Percentiles rank a stretch among this genome's conserved stretches.
These are phyloP conservation scores for Aromia moschata DNA, from an alignment of 2,888 invertebrate genomes.

Conservation along the genomic window DNA sequence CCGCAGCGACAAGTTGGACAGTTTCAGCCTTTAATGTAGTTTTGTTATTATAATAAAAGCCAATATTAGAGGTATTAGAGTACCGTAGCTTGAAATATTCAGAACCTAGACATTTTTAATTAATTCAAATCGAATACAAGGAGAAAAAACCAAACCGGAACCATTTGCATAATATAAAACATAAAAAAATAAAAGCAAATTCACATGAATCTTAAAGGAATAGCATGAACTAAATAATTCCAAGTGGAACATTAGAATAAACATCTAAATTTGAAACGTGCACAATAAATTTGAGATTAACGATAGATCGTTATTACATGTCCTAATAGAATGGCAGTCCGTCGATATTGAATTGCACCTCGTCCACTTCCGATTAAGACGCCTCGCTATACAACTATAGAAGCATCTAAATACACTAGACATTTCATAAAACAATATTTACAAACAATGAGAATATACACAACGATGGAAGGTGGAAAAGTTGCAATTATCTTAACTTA, in stretches of 20 bases:
- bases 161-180: conserved; percentile 29
- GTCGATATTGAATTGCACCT: background rate
- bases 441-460: conserved; percentile 35
- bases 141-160: conserved; percentile 33
- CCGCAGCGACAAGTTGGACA: conserved; percentile 26
- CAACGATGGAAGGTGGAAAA: conserved; percentile 27
- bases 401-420: conserved; percentile 3
- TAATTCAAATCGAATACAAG: conserved; percentile 20
- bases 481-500: conserved; percentile 21
- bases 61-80: conserved; percentile 18
- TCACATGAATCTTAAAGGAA: conserved; percentile 10
- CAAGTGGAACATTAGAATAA: conserved; percentile 29
- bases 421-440: conserved; percentile 26
- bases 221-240: conserved; percentile 29
- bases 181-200: conserved; percentile 29
- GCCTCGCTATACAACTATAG: conserved; percentile 6
- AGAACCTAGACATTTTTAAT: conserved; percentile 17
- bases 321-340: conserved; percentile 17
- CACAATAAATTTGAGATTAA: conserved; percentile 37
- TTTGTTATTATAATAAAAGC: conserved; percentile 21
- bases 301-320: conserved; percentile 36
- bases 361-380: background rate
- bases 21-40: conserved; percentile 33
- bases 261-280: conserved; percentile 35
- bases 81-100: conserved; percentile 14